Percentiles rank a stretch among this genome's conserved stretches.
Evolutionary conservation across 1,140 invertebrate genomes (phyloP).

Genomic region (Drosophila sproati): DNA sequence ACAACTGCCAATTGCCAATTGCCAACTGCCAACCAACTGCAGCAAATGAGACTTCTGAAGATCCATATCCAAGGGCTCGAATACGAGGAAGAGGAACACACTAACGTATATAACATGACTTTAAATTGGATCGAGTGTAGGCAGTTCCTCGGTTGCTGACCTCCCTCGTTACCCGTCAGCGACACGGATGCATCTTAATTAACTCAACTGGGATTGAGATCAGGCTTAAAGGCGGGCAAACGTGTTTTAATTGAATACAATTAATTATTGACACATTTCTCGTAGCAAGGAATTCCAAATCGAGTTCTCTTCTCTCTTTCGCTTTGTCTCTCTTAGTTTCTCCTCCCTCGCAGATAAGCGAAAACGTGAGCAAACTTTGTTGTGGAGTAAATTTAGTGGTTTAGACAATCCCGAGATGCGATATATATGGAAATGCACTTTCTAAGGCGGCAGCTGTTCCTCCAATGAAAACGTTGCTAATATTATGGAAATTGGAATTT

Average conservation of each 20-base stretch:
- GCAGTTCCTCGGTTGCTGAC: slow-evolving; percentile 8
- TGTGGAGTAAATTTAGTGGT: slow-evolving; percentile 43
- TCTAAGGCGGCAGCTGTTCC: slow-evolving; percentile 40
- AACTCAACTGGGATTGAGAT: slow-evolving; percentile 21
- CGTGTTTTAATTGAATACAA: slow-evolving; percentile 79
- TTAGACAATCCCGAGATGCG: slow-evolving; percentile 8
- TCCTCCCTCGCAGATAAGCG: slow-evolving; percentile 35
- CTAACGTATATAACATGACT: slow-evolving; percentile 63
- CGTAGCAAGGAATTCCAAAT: slow-evolving; percentile 42
- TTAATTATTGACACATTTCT: slow-evolving; percentile 83
- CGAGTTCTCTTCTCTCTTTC: not conserved
- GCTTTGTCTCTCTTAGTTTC: not conserved
- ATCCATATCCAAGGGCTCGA: slow-evolving; percentile 47
- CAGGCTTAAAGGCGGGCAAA: slow-evolving; percentile 10
- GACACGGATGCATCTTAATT: slow-evolving; percentile 77
- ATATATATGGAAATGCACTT: slow-evolving; percentile 74
- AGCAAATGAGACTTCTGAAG: slow-evolving; percentile 39
- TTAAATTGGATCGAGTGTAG: slow-evolving; percentile 16
- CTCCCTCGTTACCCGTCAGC: slow-evolving; percentile 40
- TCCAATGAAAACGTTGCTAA: slow-evolving; percentile 23
- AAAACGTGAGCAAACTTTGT: slow-evolving; percentile 57
- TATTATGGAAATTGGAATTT: slow-evolving; percentile 60
- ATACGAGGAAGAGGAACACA: slow-evolving; percentile 8
- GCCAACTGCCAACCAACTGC: slow-evolving; percentile 9
- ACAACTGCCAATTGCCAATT: slow-evolving; percentile 35